These are phyloP conservation scores for Agraylea sexmaculata DNA, from an alignment of 1,140 invertebrate species.

Conservation along the genomic window DNA sequence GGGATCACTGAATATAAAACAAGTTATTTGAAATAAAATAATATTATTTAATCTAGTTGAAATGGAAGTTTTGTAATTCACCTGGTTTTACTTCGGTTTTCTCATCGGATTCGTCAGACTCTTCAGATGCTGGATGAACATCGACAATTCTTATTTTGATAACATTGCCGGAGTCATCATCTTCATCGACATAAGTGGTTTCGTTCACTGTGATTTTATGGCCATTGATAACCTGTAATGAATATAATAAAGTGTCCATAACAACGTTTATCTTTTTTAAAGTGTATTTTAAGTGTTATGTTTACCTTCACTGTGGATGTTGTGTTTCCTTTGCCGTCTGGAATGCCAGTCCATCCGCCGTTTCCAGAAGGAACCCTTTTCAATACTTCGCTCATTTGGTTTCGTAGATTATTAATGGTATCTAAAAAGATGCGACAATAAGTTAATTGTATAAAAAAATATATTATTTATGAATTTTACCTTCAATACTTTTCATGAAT, in stretches of 20 bases:
- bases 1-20: slow-evolving; percentile 4
- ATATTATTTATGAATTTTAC: slow-evolving; percentile 9
- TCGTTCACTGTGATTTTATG: slow-evolving; percentile 46
- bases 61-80: slow-evolving; percentile 1
- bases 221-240: slow-evolving; percentile 42
- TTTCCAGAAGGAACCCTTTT: slow-evolving; percentile 21
- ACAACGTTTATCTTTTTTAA: slow-evolving; percentile 7
- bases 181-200: slow-evolving; percentile 37
- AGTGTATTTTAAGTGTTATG: slow-evolving; percentile 7
- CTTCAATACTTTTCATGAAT: slow-evolving; percentile 20
- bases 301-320: slow-evolving; percentile 44
- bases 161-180: slow-evolving; percentile 30
- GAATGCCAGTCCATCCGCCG: slow-evolving; percentile 23
- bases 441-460: background rate
- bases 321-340: slow-evolving; percentile 38
- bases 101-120: slow-evolving; percentile 23
- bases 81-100: slow-evolving; percentile 12
- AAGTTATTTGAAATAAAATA: slow-evolving; percentile 1
- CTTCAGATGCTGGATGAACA: slow-evolving; percentile 34
- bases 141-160: slow-evolving; percentile 42
- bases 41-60: background rate
- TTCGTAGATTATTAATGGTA: slow-evolving; percentile 30
- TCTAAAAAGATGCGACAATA: slow-evolving; percentile 25
- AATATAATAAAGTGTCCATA: no score
- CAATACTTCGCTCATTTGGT: slow-evolving; percentile 30